Base-by-base conservation (phyloP, 2,797 vertebrate genomes). In the Podarcis siculus region DNA sequence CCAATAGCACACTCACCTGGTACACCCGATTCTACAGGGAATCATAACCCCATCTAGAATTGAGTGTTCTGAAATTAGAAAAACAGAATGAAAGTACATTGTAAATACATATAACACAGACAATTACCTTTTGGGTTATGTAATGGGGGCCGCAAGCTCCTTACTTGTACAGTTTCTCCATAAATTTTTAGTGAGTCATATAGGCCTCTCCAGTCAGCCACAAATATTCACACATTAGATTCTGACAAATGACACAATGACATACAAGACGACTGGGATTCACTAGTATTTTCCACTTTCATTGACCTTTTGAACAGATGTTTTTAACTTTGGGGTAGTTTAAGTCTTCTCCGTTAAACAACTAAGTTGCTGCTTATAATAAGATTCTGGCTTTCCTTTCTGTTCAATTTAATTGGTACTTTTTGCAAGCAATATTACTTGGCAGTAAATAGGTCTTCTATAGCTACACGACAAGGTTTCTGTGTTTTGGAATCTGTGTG, bases 291-390 rank as follows among this genome's bases (percentile, higher is more conserved):
- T 37, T 69, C 83, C 77, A 85, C 61, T 82, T 90, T 91, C 82
- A 66, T 45, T 86, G 25, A 79, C 25, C 13, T 79, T 84, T 90
- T 77, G 12, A 83, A 21, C 49, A n/a, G 49, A 78, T 23, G 45
- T 39, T 84, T 37, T 83, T 3, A 69, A 19, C 55, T 73, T 58
- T 79, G 58, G 19, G n/a, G 32, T n/a, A 12, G 7, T 81, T 86
- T 64, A 80, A n/a, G 2, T 45, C 32, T 76, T 85, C n/a, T 61
- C 1, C 58, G 71, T 37, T 86, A 64, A 81, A 49, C 71, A 87
- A 12, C 27, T 66, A 87, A 30, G 27, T 76, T 82, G 30, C 55
- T 87, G 12, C 75, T 82, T 45, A 58, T 82, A 87, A 82, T 87
- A 37, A 39, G 86, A 37, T 3, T 39, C 8, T 19, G 45, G 82